phyloP scores from a whole-genome alignment of 2,888 invertebrate species.

The Tipula lateralis region DNA sequence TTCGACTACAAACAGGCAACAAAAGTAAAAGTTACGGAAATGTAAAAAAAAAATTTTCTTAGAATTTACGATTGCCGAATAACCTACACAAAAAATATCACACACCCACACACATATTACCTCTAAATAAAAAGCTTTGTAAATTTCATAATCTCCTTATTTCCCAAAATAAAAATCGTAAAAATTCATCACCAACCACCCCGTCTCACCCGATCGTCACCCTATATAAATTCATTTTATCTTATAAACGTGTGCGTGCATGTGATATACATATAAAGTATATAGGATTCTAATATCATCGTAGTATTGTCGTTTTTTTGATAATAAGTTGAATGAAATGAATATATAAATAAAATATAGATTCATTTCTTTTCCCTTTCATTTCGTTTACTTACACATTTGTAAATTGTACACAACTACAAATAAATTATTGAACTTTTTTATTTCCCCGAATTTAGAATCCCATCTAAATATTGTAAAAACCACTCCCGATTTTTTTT shows the following conservation, averaged over 20 bases:
- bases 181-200: not conserved
- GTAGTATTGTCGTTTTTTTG: not conserved
- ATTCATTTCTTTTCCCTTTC: constrained; percentile 4
- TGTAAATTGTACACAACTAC: not conserved
- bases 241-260: too few species aligned
- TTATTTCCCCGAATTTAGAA: constrained; percentile 2
- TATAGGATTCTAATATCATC: not conserved
- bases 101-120: not conserved
- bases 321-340: constrained; percentile 24
- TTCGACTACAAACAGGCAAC: not conserved
- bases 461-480: not conserved
- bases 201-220: not conserved
- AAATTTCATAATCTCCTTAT: not conserved
- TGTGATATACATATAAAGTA: not conserved
- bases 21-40: constrained; percentile 24
- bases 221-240: not conserved
- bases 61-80: not conserved
- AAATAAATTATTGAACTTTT: not conserved
- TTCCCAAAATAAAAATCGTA: not conserved
- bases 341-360: not conserved
- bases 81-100: not conserved
- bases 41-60: not conserved
- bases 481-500: constrained; percentile 1
- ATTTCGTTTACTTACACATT: not conserved
- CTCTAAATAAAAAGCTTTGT: not conserved